phyloP scores from a whole-genome alignment of 1,140 invertebrate genomes.

The Drosophila lowei region DNA sequence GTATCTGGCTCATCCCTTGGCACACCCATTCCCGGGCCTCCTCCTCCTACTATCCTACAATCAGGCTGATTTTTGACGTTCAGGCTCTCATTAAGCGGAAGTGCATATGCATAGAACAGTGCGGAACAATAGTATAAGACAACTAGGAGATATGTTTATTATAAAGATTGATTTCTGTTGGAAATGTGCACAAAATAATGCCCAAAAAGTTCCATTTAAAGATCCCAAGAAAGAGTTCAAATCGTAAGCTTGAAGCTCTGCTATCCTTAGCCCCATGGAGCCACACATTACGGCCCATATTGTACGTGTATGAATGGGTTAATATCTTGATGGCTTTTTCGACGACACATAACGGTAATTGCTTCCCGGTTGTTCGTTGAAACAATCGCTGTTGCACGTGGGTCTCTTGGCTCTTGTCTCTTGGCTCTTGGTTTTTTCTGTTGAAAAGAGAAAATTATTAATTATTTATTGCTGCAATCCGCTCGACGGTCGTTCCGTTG shows the following conservation, averaged over 20 bases:
- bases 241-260: too few species aligned
- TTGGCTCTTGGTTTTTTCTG: too few species aligned
- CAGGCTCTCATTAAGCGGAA: slow-evolving; percentile 65
- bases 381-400: slow-evolving; percentile 57
- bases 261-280: background rate
- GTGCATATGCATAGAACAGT: slow-evolving; percentile 58
- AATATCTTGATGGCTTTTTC: slow-evolving; percentile 72
- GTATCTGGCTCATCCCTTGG: background rate
- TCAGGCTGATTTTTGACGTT: background rate
- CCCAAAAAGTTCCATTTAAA: too few species aligned
- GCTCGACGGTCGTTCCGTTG: slow-evolving; percentile 3
- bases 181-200: too few species aligned
- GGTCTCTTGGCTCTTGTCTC: slow-evolving; percentile 26
- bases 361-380: slow-evolving; percentile 71
- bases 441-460: slow-evolving; percentile 72
- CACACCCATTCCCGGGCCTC: slow-evolving; percentile 2
- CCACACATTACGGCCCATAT: slow-evolving; percentile 20
- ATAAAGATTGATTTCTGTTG: too few species aligned
- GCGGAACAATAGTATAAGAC: background rate
- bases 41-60: background rate
- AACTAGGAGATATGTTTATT: too few species aligned
- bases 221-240: too few species aligned
- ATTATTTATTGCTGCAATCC: slow-evolving; percentile 66
- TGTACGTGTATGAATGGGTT: slow-evolving; percentile 24
- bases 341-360: slow-evolving; percentile 77